phyloP scores from a whole-genome alignment of 2,797 vertebrate species.

The Schizopygopsis pylzovi region DNA sequence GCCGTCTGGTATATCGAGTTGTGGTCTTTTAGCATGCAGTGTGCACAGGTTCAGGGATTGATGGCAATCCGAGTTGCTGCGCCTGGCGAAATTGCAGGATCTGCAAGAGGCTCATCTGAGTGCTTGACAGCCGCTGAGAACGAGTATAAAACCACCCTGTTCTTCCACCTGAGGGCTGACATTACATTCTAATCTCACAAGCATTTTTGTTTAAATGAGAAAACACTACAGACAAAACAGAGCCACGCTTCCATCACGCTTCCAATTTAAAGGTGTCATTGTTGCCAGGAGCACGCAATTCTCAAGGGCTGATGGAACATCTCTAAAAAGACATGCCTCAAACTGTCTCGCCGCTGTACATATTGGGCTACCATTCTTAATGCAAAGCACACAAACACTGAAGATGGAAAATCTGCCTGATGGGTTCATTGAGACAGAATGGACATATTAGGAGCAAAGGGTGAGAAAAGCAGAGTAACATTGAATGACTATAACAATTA shows the following conservation, averaged over 20 bases:
- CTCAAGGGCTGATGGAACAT: conserved; percentile 5
- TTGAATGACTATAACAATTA: background rate
- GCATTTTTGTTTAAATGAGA: conserved; percentile 44
- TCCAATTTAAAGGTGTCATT: conserved; percentile 23
- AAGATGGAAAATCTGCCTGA: background rate
- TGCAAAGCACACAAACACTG: background rate
- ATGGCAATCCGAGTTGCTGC: conserved; percentile 48
- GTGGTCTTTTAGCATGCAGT: conserved; percentile 66
- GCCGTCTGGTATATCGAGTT: conserved; percentile 63
- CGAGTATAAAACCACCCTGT: conserved; percentile 18
- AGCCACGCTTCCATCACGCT: background rate
- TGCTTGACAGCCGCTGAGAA: conserved; percentile 52
- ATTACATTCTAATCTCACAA: conserved; percentile 32
- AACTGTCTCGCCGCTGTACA: background rate
- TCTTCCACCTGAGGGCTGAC: conserved; percentile 39
- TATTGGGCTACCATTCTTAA: background rate
- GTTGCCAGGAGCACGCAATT: background rate
- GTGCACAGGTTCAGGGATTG: conserved; percentile 60
- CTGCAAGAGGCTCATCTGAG: conserved; percentile 54
- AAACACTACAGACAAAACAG: conserved; percentile 24
- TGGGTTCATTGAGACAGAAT: background rate
- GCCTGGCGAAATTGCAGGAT: conserved; percentile 62
- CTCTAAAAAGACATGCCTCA: conserved; percentile 26
- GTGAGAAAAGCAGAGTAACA: background rate
- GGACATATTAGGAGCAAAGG: background rate